Percentiles rank a stretch among this genome's conserved stretches.
Evolutionary conservation across 2,797 vertebrate genomes (phyloP).

Genomic region (Neosilurus hyrtlii): DNA sequence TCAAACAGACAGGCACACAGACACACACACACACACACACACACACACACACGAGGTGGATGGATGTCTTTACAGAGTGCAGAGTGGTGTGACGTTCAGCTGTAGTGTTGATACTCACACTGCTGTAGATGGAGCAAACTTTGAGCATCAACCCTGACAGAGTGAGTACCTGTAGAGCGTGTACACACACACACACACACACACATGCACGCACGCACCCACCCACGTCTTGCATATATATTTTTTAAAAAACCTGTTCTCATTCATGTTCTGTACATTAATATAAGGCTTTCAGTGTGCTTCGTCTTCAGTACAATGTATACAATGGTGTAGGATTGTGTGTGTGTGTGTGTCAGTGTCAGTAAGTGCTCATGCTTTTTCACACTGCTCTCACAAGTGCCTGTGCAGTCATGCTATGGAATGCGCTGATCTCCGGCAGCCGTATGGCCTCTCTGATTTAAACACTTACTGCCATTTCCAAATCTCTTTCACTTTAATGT

Average conservation of each 20-base stretch:
- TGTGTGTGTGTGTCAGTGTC: slow-evolving; percentile 51
- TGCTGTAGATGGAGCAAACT: slow-evolving; percentile 78
- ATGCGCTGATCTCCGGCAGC: slow-evolving; percentile 41
- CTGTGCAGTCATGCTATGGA: slow-evolving; percentile 56
- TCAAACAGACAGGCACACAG: slow-evolving; percentile 25
- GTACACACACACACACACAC: slow-evolving; percentile 17
- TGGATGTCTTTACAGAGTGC: slow-evolving; percentile 63
- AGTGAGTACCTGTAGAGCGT: slow-evolving; percentile 53
- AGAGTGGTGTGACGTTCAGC: slow-evolving; percentile 57
- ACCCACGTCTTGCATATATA: too few species aligned
- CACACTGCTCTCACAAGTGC: slow-evolving; percentile 40
- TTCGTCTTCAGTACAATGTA: background rate
- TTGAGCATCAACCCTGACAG: slow-evolving; percentile 70
- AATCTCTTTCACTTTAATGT: too few species aligned
- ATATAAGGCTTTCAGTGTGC: background rate
- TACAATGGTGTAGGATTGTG: background rate
- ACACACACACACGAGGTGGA: slow-evolving; percentile 52
- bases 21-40: slow-evolving; percentile 34
- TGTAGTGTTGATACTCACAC: slow-evolving; percentile 68
- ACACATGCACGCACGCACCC: slow-evolving; percentile 13
- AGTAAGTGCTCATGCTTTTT: slow-evolving; percentile 17
- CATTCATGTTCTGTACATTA: background rate
- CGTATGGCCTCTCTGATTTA: slow-evolving; percentile 10
- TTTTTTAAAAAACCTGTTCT: too few species aligned
- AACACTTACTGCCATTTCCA: background rate